phyloP scores from a whole-genome alignment of 2,888 invertebrate genomes.

The Drymonia ruficornis region DNA sequence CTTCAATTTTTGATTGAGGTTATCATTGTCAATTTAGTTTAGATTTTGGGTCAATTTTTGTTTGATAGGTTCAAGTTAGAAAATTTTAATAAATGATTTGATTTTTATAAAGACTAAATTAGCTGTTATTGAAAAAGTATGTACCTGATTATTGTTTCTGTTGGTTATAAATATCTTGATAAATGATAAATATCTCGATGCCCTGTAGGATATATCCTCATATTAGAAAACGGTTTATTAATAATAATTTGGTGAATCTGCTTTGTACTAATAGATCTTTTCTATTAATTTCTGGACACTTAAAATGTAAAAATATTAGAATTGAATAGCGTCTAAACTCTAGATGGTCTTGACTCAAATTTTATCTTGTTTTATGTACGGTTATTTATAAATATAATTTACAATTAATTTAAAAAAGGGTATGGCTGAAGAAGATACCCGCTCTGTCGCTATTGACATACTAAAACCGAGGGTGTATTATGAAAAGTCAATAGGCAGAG shows the following conservation, averaged over 20 bases:
- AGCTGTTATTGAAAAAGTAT: background rate
- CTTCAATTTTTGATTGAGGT: constrained; percentile 18
- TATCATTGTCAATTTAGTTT: constrained; percentile 1
- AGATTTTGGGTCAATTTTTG: constrained; percentile 1
- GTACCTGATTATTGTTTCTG: too few relatives aligned
- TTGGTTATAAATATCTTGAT: too few relatives aligned
- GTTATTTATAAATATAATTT: background rate
- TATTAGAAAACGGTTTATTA: too few relatives aligned
- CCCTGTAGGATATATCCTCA: too few relatives aligned
- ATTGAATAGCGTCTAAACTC: background rate
- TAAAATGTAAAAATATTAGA: background rate
- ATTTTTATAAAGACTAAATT: background rate
- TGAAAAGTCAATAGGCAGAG: constrained; percentile 16
- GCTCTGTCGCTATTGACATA: constrained; percentile 49
- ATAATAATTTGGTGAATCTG: too few relatives aligned
- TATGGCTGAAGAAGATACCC: constrained; percentile 45
- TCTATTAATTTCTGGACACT: background rate
- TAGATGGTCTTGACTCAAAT: background rate
- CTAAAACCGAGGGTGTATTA: constrained; percentile 39
- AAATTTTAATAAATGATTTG: background rate
- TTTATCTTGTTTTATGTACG: background rate
- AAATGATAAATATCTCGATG: too few relatives aligned
- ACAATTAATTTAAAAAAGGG: background rate
- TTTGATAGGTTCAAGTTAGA: background rate
- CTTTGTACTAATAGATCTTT: too few relatives aligned